These are phyloP conservation scores for Drosophila hawaiiensis DNA, from an alignment of 2,888 invertebrate genomes.

Conservation along the genomic window DNA sequence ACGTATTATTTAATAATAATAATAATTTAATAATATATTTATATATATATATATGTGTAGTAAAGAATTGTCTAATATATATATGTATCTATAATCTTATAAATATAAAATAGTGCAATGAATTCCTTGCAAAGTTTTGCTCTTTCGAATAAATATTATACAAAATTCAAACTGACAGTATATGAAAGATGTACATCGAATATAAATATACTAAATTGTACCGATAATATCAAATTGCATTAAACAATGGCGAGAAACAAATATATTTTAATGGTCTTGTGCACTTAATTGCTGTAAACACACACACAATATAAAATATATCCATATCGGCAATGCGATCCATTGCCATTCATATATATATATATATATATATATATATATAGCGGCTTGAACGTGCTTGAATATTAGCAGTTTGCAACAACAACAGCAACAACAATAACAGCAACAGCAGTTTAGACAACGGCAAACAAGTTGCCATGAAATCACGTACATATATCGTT, in stretches of 20 bases:
- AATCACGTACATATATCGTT: conserved; percentile 49
- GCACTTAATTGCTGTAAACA: conserved; percentile 21
- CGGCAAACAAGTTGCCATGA: conserved; percentile 46
- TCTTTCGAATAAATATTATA: background rate
- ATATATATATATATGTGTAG: too few species aligned
- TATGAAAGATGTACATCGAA: background rate
- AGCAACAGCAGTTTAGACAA: background rate
- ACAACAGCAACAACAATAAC: too few species aligned
- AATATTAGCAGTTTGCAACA: conserved; percentile 30
- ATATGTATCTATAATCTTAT: background rate
- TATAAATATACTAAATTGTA: background rate
- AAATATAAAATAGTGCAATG: background rate
- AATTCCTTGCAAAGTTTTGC: background rate
- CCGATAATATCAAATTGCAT: background rate
- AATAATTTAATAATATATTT: too few species aligned
- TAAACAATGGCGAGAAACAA: background rate
- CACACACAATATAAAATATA: background rate
- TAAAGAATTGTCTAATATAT: too few species aligned
- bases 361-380: background rate
- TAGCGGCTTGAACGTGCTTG: conserved; percentile 15
- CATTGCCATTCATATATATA: background rate
- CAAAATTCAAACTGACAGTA: background rate
- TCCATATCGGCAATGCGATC: conserved; percentile 12
- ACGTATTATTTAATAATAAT: background rate
- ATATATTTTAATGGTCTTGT: background rate